Percentiles rank a stretch among this genome's conserved stretches.
These are phyloP conservation scores for Oscheius onirici DNA, from an alignment of 2,888 invertebrate genomes.

Conservation along the genomic window DNA sequence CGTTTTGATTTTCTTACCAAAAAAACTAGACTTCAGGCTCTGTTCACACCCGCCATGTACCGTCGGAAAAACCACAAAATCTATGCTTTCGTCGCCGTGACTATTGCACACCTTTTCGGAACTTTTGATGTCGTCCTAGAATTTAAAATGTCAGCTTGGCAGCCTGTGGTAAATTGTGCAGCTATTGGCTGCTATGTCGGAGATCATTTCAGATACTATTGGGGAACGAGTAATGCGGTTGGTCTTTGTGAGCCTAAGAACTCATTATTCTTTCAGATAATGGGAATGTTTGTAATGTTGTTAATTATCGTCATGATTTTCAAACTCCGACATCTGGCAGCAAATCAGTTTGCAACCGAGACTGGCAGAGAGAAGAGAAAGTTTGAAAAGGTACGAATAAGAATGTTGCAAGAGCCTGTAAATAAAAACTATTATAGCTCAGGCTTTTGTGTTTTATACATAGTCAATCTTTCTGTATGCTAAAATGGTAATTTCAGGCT, in stretches of 20 bases:
- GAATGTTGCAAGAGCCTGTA: not conserved
- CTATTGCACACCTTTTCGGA: not conserved
- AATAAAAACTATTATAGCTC: not conserved
- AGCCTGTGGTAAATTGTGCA: not conserved
- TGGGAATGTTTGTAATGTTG: conserved; percentile 15
- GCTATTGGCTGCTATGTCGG: conserved; percentile 26
- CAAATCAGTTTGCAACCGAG: not conserved
- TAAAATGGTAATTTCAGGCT: conserved; percentile 3
- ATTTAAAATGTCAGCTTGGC: not conserved
- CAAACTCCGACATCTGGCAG: not conserved
- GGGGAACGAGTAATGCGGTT: conserved; percentile 26
- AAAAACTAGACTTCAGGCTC: not conserved
- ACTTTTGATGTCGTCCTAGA: not conserved
- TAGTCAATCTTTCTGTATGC: no score
- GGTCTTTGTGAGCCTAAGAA: not conserved
- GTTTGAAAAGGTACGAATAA: conserved; percentile 2
- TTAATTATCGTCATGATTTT: not conserved
- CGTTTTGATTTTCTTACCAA: not conserved
- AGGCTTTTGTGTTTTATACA: no score
- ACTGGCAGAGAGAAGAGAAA: not conserved
- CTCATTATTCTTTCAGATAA: not conserved
- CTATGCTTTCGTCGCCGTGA: not conserved
- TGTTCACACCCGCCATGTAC: conserved; percentile 5
- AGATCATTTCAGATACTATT: conserved; percentile 4
- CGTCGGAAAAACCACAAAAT: not conserved